These are phyloP conservation scores for Trichosurus vulpecula DNA, from an alignment of 2,797 vertebrate species.

Conservation along the genomic window DNA sequence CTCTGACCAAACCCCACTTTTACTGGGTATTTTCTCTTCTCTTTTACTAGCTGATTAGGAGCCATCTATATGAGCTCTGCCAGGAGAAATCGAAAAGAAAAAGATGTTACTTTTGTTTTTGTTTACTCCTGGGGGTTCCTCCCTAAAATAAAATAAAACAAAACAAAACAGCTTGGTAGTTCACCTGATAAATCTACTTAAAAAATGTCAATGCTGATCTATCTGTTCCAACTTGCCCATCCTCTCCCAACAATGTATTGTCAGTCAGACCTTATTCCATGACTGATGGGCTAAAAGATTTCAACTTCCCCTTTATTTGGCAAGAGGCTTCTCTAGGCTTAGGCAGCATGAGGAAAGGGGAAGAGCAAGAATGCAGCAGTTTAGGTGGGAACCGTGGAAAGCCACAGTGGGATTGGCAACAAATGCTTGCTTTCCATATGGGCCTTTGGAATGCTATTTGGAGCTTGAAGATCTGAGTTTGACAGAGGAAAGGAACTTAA, in stretches of 20 bases:
- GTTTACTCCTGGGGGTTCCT: background rate
- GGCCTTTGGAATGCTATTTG: constrained; percentile 63
- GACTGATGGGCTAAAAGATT: background rate
- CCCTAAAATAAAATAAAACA: constrained; percentile 10
- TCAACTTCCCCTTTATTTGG: background rate
- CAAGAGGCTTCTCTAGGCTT: constrained; percentile 5
- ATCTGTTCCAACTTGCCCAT: background rate
- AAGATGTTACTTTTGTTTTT: constrained; percentile 16
- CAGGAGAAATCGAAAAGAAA: background rate
- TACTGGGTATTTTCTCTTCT: background rate
- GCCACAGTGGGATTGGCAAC: background rate
- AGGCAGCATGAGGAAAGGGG: background rate
- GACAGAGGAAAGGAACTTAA: background rate
- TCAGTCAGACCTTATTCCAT: background rate
- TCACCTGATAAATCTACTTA: constrained; percentile 24
- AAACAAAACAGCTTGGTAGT: background rate
- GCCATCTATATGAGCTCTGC: background rate
- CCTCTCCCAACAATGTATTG: background rate
- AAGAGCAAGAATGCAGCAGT: background rate
- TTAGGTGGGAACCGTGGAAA: background rate
- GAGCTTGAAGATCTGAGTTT: background rate
- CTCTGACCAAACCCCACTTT: background rate
- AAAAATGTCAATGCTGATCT: background rate
- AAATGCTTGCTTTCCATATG: constrained; percentile 8
- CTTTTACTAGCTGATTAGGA: background rate